phyloP scores from a whole-genome alignment of 2,113 vertebrate genomes.

The Axis porcinus region DNA sequence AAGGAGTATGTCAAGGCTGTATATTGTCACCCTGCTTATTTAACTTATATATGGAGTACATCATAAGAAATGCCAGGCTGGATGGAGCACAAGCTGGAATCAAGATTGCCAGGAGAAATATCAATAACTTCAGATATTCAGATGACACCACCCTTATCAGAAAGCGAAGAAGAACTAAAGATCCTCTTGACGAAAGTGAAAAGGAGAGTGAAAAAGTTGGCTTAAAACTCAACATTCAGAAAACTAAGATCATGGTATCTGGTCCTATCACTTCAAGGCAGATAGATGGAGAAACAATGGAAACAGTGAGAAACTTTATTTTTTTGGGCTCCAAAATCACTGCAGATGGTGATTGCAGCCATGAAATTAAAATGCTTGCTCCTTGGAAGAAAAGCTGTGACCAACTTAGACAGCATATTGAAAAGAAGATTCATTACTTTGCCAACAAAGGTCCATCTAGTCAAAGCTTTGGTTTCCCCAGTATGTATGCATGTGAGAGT shows the following conservation, averaged over 20 bases:
- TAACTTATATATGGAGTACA: background rate
- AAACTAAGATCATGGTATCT: background rate
- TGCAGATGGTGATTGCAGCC: background rate
- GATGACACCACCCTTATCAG: background rate
- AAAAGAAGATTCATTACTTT: background rate
- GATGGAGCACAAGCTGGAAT: background rate
- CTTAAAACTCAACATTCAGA: background rate
- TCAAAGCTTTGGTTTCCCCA: background rate
- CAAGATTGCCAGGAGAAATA: background rate
- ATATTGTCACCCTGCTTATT: background rate
- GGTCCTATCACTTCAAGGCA: background rate
- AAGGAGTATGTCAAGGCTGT: background rate
- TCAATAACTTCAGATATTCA: background rate
- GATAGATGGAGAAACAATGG: background rate
- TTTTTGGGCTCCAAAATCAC: background rate
- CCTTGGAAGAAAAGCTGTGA: background rate
- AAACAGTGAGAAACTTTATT: background rate
- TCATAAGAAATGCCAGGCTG: background rate
- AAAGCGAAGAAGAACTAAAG: background rate
- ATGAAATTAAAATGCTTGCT: background rate
- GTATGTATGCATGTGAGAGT: background rate
- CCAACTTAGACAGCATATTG: background rate
- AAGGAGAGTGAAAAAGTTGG: background rate
- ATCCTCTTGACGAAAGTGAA: background rate
- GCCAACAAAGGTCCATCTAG: background rate